Conservation (phyloP, 92 coral and sea anemone genomes). For the Zoanthus solanderi region DNA sequence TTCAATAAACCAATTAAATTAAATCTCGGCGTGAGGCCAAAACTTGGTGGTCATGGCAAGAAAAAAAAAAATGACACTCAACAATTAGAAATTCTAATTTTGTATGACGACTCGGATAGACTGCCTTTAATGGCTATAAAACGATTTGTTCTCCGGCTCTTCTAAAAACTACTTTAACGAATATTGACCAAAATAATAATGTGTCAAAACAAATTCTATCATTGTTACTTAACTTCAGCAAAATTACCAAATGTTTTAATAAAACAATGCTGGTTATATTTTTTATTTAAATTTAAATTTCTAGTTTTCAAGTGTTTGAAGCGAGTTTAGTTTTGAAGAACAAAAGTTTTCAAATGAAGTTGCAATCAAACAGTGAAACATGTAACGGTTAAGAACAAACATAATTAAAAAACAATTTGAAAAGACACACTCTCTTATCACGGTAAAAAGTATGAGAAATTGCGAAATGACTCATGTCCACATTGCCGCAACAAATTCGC, state of each 20-base stretch:
- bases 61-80: slow-evolving; percentile 4
- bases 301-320: neutral
- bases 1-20: neutral
- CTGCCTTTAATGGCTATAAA: neutral
- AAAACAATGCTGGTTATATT: neutral
- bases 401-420: too few species aligned
- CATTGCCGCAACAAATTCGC: neutral
- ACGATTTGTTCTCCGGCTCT: neutral
- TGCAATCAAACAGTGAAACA: neutral
- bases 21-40: neutral
- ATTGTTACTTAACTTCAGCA: neutral
- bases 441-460: too few species aligned
- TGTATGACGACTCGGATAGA: neutral
- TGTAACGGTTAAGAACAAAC: neutral
- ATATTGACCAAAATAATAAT: neutral
- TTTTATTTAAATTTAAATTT: neutral
- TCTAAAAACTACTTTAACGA: neutral
- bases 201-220: neutral
- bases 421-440: too few species aligned
- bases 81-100: slow-evolving; percentile 3
- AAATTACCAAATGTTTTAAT: neutral
- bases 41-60: neutral
- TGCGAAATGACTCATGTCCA: neutral
- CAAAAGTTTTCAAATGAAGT: neutral
- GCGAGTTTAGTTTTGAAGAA: neutral